phyloP scores from a whole-genome alignment of 2,797 vertebrate genomes.

The Phrynocephalus vlangalii region DNA sequence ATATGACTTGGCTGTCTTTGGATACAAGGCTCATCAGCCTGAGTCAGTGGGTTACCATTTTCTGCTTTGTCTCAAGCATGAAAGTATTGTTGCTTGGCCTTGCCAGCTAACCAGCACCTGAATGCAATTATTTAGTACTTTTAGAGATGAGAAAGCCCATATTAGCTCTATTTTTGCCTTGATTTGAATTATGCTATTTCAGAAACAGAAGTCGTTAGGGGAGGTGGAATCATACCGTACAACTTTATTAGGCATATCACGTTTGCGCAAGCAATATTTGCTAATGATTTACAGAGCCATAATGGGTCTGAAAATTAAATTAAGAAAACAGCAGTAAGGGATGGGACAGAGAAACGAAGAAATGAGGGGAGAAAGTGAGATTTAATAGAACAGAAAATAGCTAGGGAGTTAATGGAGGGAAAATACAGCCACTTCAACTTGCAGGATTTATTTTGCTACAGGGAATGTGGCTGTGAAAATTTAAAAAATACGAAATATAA shows the following conservation, averaged over 20 bases:
- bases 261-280: conserved; percentile 22
- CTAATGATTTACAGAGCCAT: conserved; percentile 35
- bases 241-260: conserved; percentile 18
- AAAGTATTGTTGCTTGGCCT: not conserved
- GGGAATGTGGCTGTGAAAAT: not conserved
- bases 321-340: conserved; percentile 25
- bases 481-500: too few relatives aligned
- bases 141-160: not conserved
- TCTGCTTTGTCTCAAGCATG: not conserved
- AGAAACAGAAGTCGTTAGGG: not conserved
- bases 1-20: not conserved
- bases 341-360: not conserved
- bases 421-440: not conserved
- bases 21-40: not conserved
- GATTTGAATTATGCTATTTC: not conserved
- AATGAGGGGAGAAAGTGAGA: conserved; percentile 9
- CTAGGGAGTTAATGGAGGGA: not conserved
- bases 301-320: conserved; percentile 39
- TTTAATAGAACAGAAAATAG: conserved; percentile 24
- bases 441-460: not conserved
- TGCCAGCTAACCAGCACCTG: not conserved
- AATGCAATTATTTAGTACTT: not conserved
- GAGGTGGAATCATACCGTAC: not conserved
- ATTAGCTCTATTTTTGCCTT: conserved; percentile 12
- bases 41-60: not conserved